Conservation (phyloP, 2,797 vertebrate species). For the Pseudochirops cupreus region DNA sequence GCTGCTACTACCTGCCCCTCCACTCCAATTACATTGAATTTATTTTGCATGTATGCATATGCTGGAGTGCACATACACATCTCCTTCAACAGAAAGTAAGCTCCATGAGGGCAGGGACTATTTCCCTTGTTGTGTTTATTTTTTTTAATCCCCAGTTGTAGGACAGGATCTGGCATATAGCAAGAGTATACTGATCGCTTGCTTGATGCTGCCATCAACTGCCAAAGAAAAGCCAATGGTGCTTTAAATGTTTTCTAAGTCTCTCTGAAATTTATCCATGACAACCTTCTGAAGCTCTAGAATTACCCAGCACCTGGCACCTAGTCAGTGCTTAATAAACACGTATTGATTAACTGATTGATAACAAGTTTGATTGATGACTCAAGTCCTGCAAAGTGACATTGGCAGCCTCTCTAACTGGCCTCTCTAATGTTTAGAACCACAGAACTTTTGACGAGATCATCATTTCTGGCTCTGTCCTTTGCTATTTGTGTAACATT, state of each 20-base stretch:
- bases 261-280: neutral
- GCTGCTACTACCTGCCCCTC: neutral
- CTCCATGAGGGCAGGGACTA: neutral
- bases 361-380: neutral
- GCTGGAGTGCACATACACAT: neutral
- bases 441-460: neutral
- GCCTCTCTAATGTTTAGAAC: neutral
- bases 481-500: neutral
- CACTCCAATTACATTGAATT: neutral
- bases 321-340: neutral
- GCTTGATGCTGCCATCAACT: neutral
- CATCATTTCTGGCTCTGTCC: neutral
- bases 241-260: neutral
- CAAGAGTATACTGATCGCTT: neutral
- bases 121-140: neutral
- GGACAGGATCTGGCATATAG: neutral
- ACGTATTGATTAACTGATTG: neutral
- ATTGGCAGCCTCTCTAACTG: neutral
- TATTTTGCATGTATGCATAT: neutral
- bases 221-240: neutral
- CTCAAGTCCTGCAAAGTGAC: neutral
- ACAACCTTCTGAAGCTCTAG: neutral
- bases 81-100: neutral
- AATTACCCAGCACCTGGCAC: neutral
- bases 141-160: neutral